These are phyloP conservation scores for Eulemur rubriventer DNA, from an alignment of 2,797 vertebrate genomes.

Conservation along the genomic window DNA sequence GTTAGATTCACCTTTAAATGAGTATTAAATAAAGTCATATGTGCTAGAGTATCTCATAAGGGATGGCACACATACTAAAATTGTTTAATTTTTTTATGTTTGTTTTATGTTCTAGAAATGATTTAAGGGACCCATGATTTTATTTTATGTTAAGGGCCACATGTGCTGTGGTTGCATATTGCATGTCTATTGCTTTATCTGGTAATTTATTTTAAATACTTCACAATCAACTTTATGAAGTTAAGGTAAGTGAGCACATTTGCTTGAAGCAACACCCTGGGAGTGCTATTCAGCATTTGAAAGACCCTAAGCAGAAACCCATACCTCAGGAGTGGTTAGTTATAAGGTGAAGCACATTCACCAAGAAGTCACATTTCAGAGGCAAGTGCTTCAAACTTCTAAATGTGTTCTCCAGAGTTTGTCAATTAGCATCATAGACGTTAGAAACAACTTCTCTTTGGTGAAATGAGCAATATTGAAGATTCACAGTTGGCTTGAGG, in stretches of 20 bases:
- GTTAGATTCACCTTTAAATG: not conserved
- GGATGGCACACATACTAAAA: not conserved
- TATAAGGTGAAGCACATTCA: not conserved
- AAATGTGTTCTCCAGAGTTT: not conserved
- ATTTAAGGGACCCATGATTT: not conserved
- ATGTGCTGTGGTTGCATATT: not conserved
- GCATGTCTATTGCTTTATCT: too few species aligned
- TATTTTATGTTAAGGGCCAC: not conserved
- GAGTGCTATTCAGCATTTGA: not conserved
- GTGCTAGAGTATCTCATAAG: not conserved
- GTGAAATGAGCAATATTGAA: not conserved
- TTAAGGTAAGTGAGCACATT: not conserved
- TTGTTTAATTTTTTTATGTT: not conserved
- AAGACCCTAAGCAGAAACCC: not conserved
- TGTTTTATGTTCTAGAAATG: not conserved
- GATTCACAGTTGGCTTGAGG: not conserved
- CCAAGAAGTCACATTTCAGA: not conserved
- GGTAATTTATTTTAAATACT: not conserved
- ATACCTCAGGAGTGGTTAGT: not conserved
- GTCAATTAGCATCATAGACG: not conserved
- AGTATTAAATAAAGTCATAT: not conserved
- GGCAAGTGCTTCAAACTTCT: not conserved
- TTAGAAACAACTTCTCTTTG: not conserved
- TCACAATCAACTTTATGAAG: not conserved
- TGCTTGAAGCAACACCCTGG: not conserved